phyloP scores from a whole-genome alignment of 1,140 invertebrate species.

The Cydia fagiglandana region DNA sequence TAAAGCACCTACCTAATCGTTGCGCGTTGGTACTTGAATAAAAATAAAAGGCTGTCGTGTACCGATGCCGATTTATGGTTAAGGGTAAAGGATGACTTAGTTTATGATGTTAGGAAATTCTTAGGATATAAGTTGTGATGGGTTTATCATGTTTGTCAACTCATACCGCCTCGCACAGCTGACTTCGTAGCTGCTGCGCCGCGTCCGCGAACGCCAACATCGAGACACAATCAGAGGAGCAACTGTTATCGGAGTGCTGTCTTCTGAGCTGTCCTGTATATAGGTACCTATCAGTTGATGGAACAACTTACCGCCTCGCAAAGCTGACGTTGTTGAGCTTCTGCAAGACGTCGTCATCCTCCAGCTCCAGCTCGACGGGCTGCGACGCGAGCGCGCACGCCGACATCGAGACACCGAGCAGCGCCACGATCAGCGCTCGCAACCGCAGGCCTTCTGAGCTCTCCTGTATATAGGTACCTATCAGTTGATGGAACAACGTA shows the following conservation, averaged over 20 bases:
- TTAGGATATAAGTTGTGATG: too few relatives aligned
- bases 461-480: slow-evolving; percentile 34
- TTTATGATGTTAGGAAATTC: too few relatives aligned
- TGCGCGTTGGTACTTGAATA: too few relatives aligned
- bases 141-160: too few relatives aligned
- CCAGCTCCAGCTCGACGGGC: slow-evolving; percentile 65
- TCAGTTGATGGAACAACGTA: slow-evolving; percentile 38
- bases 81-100: too few relatives aligned
- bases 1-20: too few relatives aligned
- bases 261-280: slow-evolving; percentile 43
- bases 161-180: slow-evolving; percentile 45
- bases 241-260: slow-evolving; percentile 57
- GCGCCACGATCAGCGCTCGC: too few relatives aligned
- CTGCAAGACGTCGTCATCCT: slow-evolving; percentile 66
- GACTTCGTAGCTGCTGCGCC: slow-evolving; percentile 67
- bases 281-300: neutral
- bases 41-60: too few relatives aligned
- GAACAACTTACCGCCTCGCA: slow-evolving; percentile 57
- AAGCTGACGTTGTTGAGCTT: slow-evolving; percentile 68
- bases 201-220: slow-evolving; percentile 69
- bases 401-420: slow-evolving; percentile 61
- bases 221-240: slow-evolving; percentile 64
- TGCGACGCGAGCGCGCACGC: slow-evolving; percentile 69
- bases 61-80: too few relatives aligned
- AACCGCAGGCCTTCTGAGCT: slow-evolving; percentile 36